phyloP scores from a whole-genome alignment of 2,797 vertebrate genomes.

The Danionella dracula region DNA sequence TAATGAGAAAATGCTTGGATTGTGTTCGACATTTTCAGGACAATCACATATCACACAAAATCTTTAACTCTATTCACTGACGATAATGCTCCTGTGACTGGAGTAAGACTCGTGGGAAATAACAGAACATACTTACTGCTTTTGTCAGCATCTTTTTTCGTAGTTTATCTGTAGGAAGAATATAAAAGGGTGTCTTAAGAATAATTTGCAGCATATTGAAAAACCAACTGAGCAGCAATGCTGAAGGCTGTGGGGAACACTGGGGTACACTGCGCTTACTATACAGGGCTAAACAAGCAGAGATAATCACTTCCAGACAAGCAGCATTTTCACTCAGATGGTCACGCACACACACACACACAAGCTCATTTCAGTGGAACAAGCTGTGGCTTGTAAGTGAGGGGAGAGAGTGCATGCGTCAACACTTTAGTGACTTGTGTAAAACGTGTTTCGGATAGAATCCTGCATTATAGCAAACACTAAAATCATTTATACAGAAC shows the following conservation, averaged over 20 bases:
- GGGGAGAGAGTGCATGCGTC: neutral
- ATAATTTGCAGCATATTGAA: neutral
- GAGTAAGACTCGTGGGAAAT: neutral
- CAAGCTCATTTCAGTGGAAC: neutral
- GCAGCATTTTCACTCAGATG: neutral
- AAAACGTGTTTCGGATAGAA: neutral
- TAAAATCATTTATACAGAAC: neutral
- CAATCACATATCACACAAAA: neutral
- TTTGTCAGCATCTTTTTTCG: slow-evolving; percentile 73
- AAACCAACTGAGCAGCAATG: neutral
- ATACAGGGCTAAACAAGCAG: neutral
- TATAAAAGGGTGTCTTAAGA: neutral
- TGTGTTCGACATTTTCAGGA: neutral
- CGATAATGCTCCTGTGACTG: neutral
- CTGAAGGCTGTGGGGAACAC: neutral
- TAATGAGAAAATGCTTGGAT: neutral
- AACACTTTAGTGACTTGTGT: neutral
- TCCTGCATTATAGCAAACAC: neutral
- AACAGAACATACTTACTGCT: slow-evolving; percentile 66
- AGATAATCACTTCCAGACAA: neutral
- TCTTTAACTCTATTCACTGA: neutral
- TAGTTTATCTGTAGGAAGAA: slow-evolving; percentile 74
- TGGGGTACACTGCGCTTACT: neutral
- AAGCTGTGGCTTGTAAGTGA: neutral
- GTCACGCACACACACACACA: neutral